Evolutionary conservation across 2,113 vertebrate genomes (phyloP).

Genomic region (Colaptes auratus): DNA sequence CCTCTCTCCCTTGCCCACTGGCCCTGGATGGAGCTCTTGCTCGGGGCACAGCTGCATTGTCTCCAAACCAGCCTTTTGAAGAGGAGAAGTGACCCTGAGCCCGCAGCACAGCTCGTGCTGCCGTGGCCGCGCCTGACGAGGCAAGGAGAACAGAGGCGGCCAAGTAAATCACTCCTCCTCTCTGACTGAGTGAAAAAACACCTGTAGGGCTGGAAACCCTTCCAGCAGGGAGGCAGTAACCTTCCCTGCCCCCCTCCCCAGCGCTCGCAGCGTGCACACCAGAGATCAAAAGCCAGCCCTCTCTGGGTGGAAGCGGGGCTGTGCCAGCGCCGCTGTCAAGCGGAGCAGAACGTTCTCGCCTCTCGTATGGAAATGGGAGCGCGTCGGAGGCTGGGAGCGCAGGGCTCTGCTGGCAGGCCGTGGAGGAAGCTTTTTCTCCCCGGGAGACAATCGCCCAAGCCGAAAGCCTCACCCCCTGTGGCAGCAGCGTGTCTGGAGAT

Average conservation of each 20-base stretch:
- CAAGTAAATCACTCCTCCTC: not conserved
- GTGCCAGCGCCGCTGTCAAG: not conserved
- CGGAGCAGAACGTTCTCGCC: conserved; percentile 45
- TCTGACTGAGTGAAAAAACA: conserved; percentile 6
- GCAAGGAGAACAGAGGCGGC: not conserved
- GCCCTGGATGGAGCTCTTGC: not conserved
- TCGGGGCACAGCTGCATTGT: not conserved
- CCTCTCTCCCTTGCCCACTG: accelerated
- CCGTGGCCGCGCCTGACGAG: not conserved
- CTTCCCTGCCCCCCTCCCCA: conserved; percentile 6
- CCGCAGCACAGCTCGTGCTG: not conserved
- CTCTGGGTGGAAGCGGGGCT: not conserved
- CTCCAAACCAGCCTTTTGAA: not conserved
- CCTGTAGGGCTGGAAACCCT: conserved; percentile 50
- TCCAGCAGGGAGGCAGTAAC: not conserved
- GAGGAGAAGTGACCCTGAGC: not conserved
- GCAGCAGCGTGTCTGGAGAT: not conserved
- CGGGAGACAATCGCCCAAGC: not conserved
- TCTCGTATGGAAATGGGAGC: conserved; percentile 18
- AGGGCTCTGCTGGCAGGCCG: conserved; percentile 20
- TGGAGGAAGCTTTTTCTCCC: not conserved
- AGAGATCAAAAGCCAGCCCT: conserved; percentile 44
- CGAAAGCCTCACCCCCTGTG: not conserved
- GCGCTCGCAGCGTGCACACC: not conserved
- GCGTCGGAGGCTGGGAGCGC: not conserved